Percentiles rank a stretch among this genome's conserved stretches.
Conservation (phyloP, 2,113 vertebrate genomes). For the Bos indicus region DNA sequence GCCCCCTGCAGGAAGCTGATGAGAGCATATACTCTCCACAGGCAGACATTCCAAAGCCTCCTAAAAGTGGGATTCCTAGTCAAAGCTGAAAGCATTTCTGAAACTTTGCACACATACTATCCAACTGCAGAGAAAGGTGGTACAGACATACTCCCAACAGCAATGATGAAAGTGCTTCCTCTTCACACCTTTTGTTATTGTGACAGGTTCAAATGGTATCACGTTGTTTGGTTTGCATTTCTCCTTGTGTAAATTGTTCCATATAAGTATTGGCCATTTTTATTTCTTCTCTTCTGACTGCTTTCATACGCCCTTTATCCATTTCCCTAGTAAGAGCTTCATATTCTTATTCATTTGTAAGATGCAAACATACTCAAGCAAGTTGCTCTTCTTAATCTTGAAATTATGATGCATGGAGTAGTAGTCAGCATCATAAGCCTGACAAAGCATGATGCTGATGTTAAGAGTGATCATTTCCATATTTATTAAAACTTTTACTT, state of each 20-base stretch:
- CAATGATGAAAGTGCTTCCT: background rate
- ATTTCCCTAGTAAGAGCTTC: background rate
- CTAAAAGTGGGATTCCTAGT: background rate
- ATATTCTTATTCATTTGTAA: background rate
- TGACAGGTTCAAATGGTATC: background rate
- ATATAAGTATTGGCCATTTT: background rate
- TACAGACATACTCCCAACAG: background rate
- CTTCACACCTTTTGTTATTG: background rate
- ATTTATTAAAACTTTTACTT: background rate
- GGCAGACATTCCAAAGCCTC: background rate
- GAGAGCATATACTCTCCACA: background rate
- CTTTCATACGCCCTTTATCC: background rate
- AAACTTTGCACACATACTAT: background rate
- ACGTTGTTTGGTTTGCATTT: background rate
- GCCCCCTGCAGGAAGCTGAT: background rate
- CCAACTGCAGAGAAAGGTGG: background rate
- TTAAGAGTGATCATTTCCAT: background rate
- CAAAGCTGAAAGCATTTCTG: background rate
- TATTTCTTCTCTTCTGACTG: slow-evolving; percentile 2
- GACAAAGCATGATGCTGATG: background rate
- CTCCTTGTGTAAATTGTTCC: background rate
- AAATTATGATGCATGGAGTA: background rate
- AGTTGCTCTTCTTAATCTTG: background rate
- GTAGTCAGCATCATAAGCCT: background rate
- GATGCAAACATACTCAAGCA: slow-evolving; percentile 13